Conservation (phyloP, 2,888 invertebrate species). For the Tetranychus truncatus region DNA sequence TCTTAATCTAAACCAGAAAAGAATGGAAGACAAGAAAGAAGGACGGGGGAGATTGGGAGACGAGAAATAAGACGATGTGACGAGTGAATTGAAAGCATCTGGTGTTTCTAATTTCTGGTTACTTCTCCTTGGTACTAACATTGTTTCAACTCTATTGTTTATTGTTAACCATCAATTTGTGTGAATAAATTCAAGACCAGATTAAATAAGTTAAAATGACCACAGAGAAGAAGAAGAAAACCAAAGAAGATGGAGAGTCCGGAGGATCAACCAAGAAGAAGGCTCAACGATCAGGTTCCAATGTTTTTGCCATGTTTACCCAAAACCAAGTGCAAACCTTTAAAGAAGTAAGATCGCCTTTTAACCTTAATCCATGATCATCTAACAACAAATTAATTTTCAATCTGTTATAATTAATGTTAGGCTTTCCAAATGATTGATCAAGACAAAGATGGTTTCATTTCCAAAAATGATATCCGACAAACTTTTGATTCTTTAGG, state of each 20-base stretch:
- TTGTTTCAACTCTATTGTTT: too few relatives aligned
- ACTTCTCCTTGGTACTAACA: too few relatives aligned
- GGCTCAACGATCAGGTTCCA: constrained; percentile 51
- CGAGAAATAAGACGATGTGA: not conserved
- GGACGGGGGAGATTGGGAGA: not conserved
- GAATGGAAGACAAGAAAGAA: not conserved
- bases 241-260: constrained; percentile 22
- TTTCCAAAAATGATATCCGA: constrained; percentile 45
- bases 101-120: too few relatives aligned
- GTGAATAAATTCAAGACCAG: too few relatives aligned
- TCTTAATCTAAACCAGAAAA: not conserved
- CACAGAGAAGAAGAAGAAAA: constrained; percentile 26
- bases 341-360: constrained; percentile 51
- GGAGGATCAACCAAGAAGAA: constrained; percentile 42
- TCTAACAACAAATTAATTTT: not conserved
- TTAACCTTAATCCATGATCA: not conserved
- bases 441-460: constrained; percentile 71
- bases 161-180: too few relatives aligned
- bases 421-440: constrained; percentile 89
- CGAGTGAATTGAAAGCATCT: not conserved
- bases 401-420: not conserved
- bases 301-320: constrained; percentile 91
- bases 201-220: not conserved
- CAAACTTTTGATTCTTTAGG: constrained; percentile 69
- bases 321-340: constrained; percentile 89